Conservation (phyloP, 2,113 vertebrate genomes). For the Actinemys pallida region DNA sequence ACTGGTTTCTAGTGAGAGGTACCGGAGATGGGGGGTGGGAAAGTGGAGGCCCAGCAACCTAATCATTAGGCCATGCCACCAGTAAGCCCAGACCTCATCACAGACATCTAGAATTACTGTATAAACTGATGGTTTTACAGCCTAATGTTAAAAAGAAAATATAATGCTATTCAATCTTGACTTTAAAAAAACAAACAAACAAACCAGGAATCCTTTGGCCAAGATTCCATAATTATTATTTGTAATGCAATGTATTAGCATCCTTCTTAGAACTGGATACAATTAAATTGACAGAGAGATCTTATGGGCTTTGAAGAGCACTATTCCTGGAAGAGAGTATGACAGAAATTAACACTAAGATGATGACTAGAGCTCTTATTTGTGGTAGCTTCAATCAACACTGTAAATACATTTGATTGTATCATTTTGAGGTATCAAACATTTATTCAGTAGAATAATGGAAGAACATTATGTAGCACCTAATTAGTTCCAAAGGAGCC, state of each 20-base stretch:
- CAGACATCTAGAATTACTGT: constrained; percentile 34
- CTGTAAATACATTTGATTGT: constrained; percentile 39
- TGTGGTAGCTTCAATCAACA: constrained; percentile 24
- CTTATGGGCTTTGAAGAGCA: constrained; percentile 23
- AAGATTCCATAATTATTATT: no score
- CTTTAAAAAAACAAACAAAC: constrained; percentile 21
- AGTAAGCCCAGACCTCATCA: not conserved
- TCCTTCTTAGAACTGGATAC: constrained; percentile 6
- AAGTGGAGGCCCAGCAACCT: not conserved
- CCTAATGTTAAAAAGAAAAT: not conserved
- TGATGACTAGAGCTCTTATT: constrained; percentile 12
- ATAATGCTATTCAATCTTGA: constrained; percentile 7
- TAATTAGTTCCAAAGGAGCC: constrained; percentile 54
- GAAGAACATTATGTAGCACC: not conserved
- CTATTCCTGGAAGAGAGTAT: constrained; percentile 8
- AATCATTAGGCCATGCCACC: not conserved
- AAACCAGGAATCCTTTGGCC: constrained; percentile 9
- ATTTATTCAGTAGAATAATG: constrained; percentile 49
- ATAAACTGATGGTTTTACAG: not conserved
- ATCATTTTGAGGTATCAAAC: constrained; percentile 30
- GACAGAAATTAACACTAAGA: constrained; percentile 23
- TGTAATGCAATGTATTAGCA: not conserved
- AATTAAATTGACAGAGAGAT: constrained; percentile 30
- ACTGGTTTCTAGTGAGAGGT: not conserved
- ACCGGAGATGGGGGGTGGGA: constrained; percentile 11